Conservation (phyloP, 2,113 vertebrate genomes). For the Triplophysa tibetana region DNA sequence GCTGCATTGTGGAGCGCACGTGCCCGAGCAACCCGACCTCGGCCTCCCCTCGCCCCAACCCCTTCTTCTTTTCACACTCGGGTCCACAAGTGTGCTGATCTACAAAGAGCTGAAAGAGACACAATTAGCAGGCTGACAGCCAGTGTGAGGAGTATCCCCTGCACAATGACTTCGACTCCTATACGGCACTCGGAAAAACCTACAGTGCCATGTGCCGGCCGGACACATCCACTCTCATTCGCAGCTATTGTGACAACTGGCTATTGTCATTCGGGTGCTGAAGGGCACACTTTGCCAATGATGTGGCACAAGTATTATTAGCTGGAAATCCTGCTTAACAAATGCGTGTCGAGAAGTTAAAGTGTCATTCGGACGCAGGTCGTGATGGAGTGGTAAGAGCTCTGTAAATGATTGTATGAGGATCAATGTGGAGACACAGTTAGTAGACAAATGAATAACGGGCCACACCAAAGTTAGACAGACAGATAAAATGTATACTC, state of each 20-base stretch:
- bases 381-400: conserved; percentile 55
- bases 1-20: conserved; percentile 70
- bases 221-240: conserved; percentile 40
- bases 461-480: conserved; percentile 30
- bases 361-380: conserved; percentile 63
- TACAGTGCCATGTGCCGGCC: conserved; percentile 47
- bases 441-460: conserved; percentile 45
- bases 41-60: conserved; percentile 31
- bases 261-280: conserved; percentile 63
- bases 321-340: conserved; percentile 57
- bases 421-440: conserved; percentile 63
- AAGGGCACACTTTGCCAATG: conserved; percentile 54
- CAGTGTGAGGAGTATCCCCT: conserved; percentile 49
- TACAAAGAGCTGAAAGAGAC: conserved; percentile 65
- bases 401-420: conserved; percentile 70
- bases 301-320: conserved; percentile 50
- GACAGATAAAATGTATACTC: conserved; percentile 18
- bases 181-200: conserved; percentile 66
- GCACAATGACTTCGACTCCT: conserved; percentile 69
- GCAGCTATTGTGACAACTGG: conserved; percentile 53
- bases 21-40: conserved; percentile 55
- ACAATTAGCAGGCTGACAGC: conserved; percentile 68
- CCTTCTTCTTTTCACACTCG: conserved; percentile 45
- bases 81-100: conserved; percentile 71
- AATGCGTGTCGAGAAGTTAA: conserved; percentile 46